Percentiles rank a stretch among this genome's conserved stretches.
These are phyloP conservation scores for Ormyrus nitidulus DNA, from an alignment of 2,888 invertebrate genomes.

Conservation along the genomic window DNA sequence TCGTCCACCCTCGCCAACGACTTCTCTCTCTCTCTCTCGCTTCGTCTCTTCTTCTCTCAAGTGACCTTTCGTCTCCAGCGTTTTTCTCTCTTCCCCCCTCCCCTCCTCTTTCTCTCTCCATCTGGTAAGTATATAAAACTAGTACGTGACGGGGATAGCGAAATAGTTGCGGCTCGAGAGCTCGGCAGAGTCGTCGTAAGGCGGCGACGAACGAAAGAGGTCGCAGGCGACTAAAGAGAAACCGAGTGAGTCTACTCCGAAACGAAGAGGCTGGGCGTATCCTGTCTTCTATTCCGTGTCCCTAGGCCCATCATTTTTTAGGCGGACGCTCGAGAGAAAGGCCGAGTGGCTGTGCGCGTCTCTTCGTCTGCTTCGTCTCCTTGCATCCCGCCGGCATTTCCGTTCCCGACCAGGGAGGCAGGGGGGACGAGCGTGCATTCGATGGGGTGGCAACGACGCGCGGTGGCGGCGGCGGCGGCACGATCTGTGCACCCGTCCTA, in stretches of 20 bases:
- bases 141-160: no score
- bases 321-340: no score
- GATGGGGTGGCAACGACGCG: no score
- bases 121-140: no score
- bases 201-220: neutral
- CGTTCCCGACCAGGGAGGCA: no score
- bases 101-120: neutral
- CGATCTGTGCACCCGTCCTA: slow-evolving; percentile 22
- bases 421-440: no score
- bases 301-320: no score
- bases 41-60: neutral
- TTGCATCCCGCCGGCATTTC: no score
- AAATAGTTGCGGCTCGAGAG: neutral
- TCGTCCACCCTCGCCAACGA: neutral
- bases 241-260: neutral
- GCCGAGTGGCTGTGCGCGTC: no score
- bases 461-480: neutral
- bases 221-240: neutral
- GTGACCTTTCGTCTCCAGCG: neutral
- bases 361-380: no score
- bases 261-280: neutral
- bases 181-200: neutral
- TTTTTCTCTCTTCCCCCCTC: neutral
- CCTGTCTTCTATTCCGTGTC: no score
- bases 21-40: slow-evolving; percentile 25